Evolutionary conservation across 1,140 invertebrate species (phyloP).

Genomic region (Oppia nitens): DNA sequence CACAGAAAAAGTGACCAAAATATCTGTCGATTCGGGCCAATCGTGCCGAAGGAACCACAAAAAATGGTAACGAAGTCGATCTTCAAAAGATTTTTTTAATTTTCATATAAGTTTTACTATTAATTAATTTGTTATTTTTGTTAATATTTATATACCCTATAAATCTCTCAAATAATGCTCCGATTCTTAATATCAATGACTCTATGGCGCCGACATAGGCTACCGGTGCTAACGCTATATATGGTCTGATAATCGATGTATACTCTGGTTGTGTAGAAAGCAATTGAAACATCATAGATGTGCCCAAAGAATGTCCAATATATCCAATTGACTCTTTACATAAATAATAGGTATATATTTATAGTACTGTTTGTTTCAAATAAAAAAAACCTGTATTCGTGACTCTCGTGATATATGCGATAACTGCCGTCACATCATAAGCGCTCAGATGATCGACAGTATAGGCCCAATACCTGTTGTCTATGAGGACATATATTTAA

Average conservation of each 20-base stretch:
- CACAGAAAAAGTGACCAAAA: constrained; percentile 3
- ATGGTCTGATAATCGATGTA: constrained; percentile 34
- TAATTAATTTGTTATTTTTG: neutral
- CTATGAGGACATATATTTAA: neutral
- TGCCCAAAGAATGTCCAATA: constrained; percentile 31
- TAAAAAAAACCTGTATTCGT: constrained; percentile 33
- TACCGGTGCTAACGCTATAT: constrained; percentile 52
- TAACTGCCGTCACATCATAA: constrained; percentile 46
- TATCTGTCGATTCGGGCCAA: neutral
- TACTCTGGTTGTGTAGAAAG: constrained; percentile 43
- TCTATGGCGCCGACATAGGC: constrained; percentile 30
- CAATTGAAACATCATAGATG: constrained; percentile 44
- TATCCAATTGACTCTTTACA: constrained; percentile 2
- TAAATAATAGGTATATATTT: no score
- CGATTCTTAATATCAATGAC: neutral
- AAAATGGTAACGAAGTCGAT: neutral
- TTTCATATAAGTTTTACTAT: neutral
- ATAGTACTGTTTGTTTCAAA: no score
- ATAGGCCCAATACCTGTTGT: constrained; percentile 26
- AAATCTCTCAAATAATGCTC: neutral
- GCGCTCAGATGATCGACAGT: constrained; percentile 53
- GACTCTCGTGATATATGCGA: constrained; percentile 38
- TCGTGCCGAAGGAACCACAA: neutral
- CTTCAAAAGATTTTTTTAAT: neutral
- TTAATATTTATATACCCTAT: neutral